Conservation (phyloP, 2,888 invertebrate genomes). For the Hirtodrosophila duncani region DNA sequence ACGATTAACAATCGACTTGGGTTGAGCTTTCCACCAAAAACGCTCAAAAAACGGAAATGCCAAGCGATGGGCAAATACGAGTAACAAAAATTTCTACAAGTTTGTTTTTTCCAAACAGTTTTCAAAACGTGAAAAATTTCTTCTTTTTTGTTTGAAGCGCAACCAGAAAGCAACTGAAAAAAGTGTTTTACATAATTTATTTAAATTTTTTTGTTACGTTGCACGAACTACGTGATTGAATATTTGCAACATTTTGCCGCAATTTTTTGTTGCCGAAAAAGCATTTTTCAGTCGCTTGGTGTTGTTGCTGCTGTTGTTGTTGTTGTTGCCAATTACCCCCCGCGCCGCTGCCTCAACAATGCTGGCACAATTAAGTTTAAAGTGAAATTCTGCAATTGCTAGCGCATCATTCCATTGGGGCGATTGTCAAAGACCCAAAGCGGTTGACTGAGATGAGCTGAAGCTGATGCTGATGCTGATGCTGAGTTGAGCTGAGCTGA, state of each 20-base stretch:
- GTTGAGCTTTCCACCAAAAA: slow-evolving; percentile 26
- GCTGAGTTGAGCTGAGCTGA: slow-evolving; percentile 19
- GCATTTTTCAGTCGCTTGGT: slow-evolving; percentile 59
- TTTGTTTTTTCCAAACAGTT: too few relatives aligned
- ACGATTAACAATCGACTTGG: slow-evolving; percentile 3
- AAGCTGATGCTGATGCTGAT: neutral
- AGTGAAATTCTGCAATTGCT: slow-evolving; percentile 69
- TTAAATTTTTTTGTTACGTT: slow-evolving; percentile 59
- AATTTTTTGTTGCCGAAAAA: slow-evolving; percentile 32
- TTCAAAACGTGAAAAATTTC: slow-evolving; percentile 36
- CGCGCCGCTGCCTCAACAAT: slow-evolving; percentile 27
- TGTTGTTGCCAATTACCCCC: slow-evolving; percentile 60
- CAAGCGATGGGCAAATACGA: neutral
- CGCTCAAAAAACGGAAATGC: slow-evolving; percentile 26
- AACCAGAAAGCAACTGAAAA: slow-evolving; percentile 13
- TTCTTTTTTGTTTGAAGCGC: slow-evolving; percentile 8
- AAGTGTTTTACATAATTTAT: slow-evolving; percentile 65
- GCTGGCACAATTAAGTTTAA: slow-evolving; percentile 58
- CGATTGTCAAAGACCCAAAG: slow-evolving; percentile 39
- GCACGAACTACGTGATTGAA: slow-evolving; percentile 71
- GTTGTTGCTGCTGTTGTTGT: slow-evolving; percentile 43
- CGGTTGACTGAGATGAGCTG: slow-evolving; percentile 38
- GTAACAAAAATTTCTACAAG: slow-evolving; percentile 8
- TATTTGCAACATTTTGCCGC: slow-evolving; percentile 65
- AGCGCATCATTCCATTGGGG: slow-evolving; percentile 61